phyloP scores from a whole-genome alignment of 1,140 invertebrate genomes.

The Papilio glaucus region DNA sequence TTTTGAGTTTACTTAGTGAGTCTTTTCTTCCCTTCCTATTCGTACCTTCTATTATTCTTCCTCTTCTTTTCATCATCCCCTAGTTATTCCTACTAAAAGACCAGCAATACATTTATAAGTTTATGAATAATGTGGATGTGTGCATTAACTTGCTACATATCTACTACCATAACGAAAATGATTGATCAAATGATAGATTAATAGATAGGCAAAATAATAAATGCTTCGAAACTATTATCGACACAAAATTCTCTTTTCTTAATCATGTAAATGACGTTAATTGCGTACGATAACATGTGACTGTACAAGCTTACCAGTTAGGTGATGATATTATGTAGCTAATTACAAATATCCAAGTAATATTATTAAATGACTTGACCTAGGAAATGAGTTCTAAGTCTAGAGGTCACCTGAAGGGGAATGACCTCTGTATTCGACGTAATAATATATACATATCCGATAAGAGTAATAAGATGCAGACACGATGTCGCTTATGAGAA shows the following conservation, averaged over 20 bases:
- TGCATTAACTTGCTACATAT: too few relatives aligned
- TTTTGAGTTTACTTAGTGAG: too few relatives aligned
- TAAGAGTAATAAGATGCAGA: constrained; percentile 2
- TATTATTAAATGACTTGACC: not conserved
- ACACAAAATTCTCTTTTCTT: not conserved
- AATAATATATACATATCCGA: constrained; percentile 10
- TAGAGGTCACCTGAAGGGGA: not conserved
- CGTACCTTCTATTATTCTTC: too few relatives aligned
- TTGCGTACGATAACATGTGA: constrained; percentile 24
- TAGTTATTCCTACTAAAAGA: too few relatives aligned
- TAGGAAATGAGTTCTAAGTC: not conserved
- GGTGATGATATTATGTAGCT: not conserved
- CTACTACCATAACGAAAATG: too few relatives aligned
- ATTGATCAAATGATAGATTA: not conserved
- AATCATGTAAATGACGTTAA: constrained; percentile 20
- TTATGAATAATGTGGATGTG: too few relatives aligned
- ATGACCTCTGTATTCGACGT: not conserved
- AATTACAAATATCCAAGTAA: not conserved
- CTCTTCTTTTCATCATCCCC: too few relatives aligned
- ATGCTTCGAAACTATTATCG: not conserved
- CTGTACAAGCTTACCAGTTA: not conserved
- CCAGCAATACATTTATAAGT: too few relatives aligned
- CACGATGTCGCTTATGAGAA: not conserved
- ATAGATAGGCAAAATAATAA: not conserved
- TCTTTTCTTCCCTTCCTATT: too few relatives aligned